Base-by-base conservation (phyloP, 1,140 invertebrate genomes). In the Carcinoscorpius rotundicauda region DNA sequence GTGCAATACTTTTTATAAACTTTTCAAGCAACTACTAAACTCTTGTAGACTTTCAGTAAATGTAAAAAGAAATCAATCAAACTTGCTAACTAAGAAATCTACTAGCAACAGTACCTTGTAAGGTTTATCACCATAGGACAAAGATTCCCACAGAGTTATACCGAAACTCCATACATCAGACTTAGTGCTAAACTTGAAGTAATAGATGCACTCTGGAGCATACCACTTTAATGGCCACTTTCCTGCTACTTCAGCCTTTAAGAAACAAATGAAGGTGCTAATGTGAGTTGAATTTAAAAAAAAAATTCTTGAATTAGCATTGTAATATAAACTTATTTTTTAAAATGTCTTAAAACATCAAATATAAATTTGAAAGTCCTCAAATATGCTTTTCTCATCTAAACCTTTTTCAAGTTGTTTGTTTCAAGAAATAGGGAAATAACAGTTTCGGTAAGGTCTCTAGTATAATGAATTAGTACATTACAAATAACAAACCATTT, bases 101-200 rank as follows among this genome's bases (percentile, higher is more conserved):
- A 29, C 29, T 29, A 29, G 29, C 29, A 29, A 29, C 29, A 29
- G 29, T n/a, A 71, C 72, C 66, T 70, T 64, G 74, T 84, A 84
- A 51, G 80, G 80, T 61, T 75, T 74, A 51, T 76, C 74, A 55
- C 78, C 80, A 70, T 73, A 77, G 4, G 76, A 75, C 61, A 80
- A 74, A 71, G 79, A 78, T 69, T 81, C 80, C 79, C 79, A 81
- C 49, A 81, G 69, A 9, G 78, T 78, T 6, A 81, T 73, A 2
- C 80, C 80, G 72, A 73, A 81, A 63, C 77, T 77, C 80, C 80
- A 81, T 11, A 76, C 73, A 65, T 76, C 75, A 9, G 74, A 76
- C 29, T 76, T 78, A 53, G 72, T 71, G 29, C 76, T 77, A 63
- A 77, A 77, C 60, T 75, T 72, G 60, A 74, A 73, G 62, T 74